Evolutionary conservation across 2,888 invertebrate species (phyloP), one percentile per base, ranked within the genome.

Genomic region (Drosophila buzzatii): DNA sequence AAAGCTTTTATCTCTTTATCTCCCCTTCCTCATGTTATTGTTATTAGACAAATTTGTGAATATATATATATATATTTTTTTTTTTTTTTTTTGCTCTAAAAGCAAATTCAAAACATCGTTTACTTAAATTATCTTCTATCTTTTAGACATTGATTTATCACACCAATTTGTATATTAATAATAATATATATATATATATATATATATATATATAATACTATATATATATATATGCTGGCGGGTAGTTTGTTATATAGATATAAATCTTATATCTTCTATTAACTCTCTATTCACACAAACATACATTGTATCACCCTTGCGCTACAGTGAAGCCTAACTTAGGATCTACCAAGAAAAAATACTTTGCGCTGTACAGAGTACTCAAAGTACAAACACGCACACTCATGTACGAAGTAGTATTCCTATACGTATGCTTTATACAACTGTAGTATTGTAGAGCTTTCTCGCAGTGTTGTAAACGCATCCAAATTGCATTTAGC

Each of bases 241-340:
- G 92, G 87, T 91, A 90, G 91, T 84, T 92, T 88, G 80, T 91
- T 91, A 65, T 75, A 67, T 78, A 77, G 66, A 83, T 77, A 81
- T 72, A 78, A 68, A 76, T 85, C 83, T 71, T 68, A 73, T 56
- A 63, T 69, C 35, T 35, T 56, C 72, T 47, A 63, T 71, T 60
- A 71, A 82, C 81, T 70, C 69, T 79, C 62, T 82, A 63, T 70
- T 41, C 31, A 18, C 41, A 55, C 53, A 20, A 23, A 27, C 53
- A 53, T 9, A 70, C 70, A 65, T 72, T 75, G 74, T 89, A 90
- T 87, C 87, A 89, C 90, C 89, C 76, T 88, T 88, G 78, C 86
- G 81, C 90, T 88, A 79, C 87, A 81, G 80, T 82, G 89, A 90
- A 89, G 90, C 81, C 87, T 85, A 73, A 75, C 82, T 82, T 87